Conservation (phyloP, 2,113 vertebrate species). For the Catagonus wagneri region DNA sequence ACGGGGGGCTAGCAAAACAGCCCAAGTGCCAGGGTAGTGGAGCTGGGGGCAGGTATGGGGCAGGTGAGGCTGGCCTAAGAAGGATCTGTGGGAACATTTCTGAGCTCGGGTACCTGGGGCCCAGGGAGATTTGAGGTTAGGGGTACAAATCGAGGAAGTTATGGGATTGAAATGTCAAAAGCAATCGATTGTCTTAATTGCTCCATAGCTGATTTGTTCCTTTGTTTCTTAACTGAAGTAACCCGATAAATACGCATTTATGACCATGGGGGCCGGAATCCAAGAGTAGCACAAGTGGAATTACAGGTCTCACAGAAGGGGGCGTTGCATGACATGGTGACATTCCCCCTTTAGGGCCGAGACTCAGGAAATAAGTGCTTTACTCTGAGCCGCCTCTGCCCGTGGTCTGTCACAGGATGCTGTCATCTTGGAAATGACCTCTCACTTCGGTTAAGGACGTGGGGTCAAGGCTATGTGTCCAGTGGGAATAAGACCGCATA, state of each 20-base stretch:
- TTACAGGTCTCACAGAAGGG: not conserved
- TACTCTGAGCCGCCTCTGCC: not conserved
- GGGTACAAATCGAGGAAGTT: not conserved
- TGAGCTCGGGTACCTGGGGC: not conserved
- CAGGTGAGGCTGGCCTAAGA: not conserved
- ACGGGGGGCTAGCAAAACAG: not conserved
- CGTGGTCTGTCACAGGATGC: no score
- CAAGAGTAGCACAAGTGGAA: not conserved
- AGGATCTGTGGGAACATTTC: not conserved
- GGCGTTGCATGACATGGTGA: not conserved
- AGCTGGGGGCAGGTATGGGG: not conserved
- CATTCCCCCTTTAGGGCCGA: not conserved
- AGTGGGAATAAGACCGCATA: not conserved
- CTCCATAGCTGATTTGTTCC: not conserved
- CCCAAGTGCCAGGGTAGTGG: not conserved
- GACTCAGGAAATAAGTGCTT: not conserved
- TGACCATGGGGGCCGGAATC: constrained; percentile 13
- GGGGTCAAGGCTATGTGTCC: not conserved
- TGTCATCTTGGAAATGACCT: not conserved
- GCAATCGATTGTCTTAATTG: constrained; percentile 47
- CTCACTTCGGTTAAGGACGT: not conserved
- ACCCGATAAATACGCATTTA: not conserved
- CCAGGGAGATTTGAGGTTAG: not conserved
- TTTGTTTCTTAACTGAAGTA: constrained; percentile 57
- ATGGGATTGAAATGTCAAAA: constrained; percentile 37